A percentile compares a stretch with the other conserved stretches of the same genome.
These are phyloP conservation scores for Characodon lateralis DNA, from an alignment of 2,797 vertebrate species.

Conservation along the genomic window DNA sequence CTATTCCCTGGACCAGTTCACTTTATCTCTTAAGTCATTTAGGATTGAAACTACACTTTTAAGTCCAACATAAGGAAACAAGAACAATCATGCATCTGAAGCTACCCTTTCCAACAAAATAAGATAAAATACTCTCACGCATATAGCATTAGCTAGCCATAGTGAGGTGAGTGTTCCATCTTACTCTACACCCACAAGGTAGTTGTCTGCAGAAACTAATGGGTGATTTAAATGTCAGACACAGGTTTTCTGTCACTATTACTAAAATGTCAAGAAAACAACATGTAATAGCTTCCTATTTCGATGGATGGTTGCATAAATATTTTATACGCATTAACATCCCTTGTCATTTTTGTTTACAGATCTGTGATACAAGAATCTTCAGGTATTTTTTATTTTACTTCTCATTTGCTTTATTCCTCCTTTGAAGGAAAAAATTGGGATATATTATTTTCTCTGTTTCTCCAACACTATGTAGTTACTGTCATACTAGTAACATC, in stretches of 20 bases:
- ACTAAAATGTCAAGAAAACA: slow-evolving; percentile 55
- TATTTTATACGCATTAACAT: not conserved
- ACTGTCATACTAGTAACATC: too few relatives aligned
- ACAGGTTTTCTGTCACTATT: slow-evolving; percentile 41
- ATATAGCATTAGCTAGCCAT: not conserved
- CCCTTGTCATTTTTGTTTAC: not conserved
- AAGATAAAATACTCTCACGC: not conserved
- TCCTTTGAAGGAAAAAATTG: not conserved
- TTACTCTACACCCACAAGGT: slow-evolving; percentile 13
- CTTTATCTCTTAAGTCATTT: too few relatives aligned
- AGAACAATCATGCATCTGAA: not conserved
- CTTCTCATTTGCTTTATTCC: not conserved
- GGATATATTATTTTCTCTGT: not conserved
- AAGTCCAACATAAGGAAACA: not conserved
- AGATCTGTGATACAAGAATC: not conserved
- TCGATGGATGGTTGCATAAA: not conserved
- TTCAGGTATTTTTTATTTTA: not conserved
- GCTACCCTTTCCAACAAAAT: too few relatives aligned
- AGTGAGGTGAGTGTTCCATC: slow-evolving; percentile 21
- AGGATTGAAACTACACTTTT: not conserved
- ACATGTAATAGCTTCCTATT: not conserved
- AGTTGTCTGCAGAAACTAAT: slow-evolving; percentile 41
- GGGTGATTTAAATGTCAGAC: slow-evolving; percentile 61
- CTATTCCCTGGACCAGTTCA: too few relatives aligned
- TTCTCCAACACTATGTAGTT: not conserved